phyloP scores from a whole-genome alignment of 2,888 invertebrate species.

The Dastarcus helophoroides region DNA sequence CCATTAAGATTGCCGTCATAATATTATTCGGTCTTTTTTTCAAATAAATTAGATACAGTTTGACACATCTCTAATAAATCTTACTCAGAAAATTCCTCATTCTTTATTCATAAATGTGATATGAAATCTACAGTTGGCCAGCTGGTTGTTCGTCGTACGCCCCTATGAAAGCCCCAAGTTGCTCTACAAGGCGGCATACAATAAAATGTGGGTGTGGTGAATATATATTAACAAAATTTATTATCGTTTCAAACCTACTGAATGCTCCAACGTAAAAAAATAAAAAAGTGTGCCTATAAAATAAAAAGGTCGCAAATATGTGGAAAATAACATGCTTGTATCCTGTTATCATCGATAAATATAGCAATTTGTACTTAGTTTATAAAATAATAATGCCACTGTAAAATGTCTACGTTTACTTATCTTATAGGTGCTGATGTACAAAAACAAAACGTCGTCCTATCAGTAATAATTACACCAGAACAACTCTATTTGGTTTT shows the following conservation, averaged over 20 bases:
- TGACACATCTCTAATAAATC: conserved; percentile 29
- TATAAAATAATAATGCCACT: conserved; percentile 31
- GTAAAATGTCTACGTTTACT: conserved; percentile 25
- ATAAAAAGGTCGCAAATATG: conserved; percentile 29
- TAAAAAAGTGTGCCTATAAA: conserved; percentile 12
- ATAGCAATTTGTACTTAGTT: conserved; percentile 33
- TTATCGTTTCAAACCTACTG: conserved; percentile 26
- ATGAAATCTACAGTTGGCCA: conserved; percentile 25
- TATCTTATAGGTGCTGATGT: no score
- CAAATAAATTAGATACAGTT: conserved; percentile 27
- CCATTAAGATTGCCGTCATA: no score
- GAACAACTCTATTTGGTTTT: no score
- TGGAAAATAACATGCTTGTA: conserved; percentile 29
- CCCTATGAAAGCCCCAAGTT: no score
- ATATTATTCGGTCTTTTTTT: conserved; percentile 15
- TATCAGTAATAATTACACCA: no score
- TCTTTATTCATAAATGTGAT: conserved; percentile 27
- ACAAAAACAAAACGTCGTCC: no score
- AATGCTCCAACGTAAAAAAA: conserved; percentile 19
- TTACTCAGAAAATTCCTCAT: conserved; percentile 24
- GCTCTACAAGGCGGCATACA: conserved; percentile 17
- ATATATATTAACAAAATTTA: conserved; percentile 32
- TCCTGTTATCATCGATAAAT: conserved; percentile 29
- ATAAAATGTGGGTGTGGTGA: conserved; percentile 29
- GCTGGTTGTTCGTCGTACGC: conserved; percentile 6